Conservation (phyloP, 2,888 invertebrate species). For the Chironomus tentans region DNA sequence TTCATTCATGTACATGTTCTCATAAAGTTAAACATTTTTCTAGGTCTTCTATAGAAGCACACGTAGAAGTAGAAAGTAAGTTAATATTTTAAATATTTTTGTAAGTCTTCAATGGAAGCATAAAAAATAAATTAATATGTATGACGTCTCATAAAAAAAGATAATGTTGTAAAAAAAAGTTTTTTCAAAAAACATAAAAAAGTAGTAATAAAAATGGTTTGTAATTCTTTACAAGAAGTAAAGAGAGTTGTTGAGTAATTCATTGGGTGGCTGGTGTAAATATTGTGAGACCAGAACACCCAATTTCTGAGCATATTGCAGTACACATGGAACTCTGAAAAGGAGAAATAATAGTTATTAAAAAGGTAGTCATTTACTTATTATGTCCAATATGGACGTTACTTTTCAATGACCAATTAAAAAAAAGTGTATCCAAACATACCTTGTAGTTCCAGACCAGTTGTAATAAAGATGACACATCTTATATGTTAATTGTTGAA, state of each 20-base stretch:
- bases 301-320: slow-evolving; percentile 82
- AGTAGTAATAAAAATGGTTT: not conserved
- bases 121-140: no score
- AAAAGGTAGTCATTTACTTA: no score
- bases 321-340: slow-evolving; percentile 70
- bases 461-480: slow-evolving; percentile 84
- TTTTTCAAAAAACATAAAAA: not conserved
- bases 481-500: slow-evolving; percentile 81
- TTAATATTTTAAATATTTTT: no score
- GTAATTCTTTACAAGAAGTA: slow-evolving; percentile 54
- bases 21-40: no score
- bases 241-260: slow-evolving; percentile 51
- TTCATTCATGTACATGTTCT: no score
- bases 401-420: no score
- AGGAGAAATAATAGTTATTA: slow-evolving; percentile 53
- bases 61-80: no score
- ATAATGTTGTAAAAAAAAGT: not conserved
- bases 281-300: slow-evolving; percentile 80
- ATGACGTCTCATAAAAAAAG: not conserved
- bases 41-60: no score
- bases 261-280: slow-evolving; percentile 57
- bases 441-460: slow-evolving; percentile 72
- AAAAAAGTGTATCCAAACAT: no score
- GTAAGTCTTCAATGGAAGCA: no score
- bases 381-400: no score